Evolutionary conservation across 2,113 vertebrate species (phyloP), one percentile per base, ranked within the genome.

Genomic region (Xiphias gladius): DNA sequence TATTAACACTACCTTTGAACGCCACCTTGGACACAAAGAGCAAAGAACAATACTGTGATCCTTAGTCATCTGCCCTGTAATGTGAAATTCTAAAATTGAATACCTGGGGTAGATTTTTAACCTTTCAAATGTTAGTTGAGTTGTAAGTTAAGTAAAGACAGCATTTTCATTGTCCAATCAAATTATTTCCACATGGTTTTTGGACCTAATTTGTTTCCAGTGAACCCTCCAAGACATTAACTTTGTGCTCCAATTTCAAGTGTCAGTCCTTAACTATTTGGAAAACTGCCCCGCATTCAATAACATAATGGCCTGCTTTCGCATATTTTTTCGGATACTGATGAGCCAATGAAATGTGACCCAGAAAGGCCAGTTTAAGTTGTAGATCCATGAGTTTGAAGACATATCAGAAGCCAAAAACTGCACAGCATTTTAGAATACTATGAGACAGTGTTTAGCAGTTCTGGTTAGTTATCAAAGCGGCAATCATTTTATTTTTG

Each of bases 1-100:
- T 22, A 10, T 22, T 77, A 75, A 61, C 7, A 7, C 58, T 70
- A 75, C 54, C 59, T 64, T 76, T 75, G 46, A 55, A 83, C 50
- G 65, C 54, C 69, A 75, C 67, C 63, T 80, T 63, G 19, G 66
- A 55, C 63, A 67, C 20, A 9, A 65, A 39, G 19, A 79, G 48
- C n/a, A 43, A 67, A 64, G 70, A 78, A 73, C 58, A 87, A 20
- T 14, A 39, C 17, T 71, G 26, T 48, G 57, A 66, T 76, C 17
- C 26, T 19, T 22, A 58, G 63, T 61, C 7, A 26, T 76, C 48
- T 39, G n/a, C 46, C 5, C n/a, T 30, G 22, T 7, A 0, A 65
- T 72, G 37, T 66, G 39, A 54, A 71, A 73, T 68, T 64, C 10
- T 24, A 19, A 52, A 59, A 57, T 26, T 43, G 8, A 73, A 79